Conservation (phyloP, 2,888 invertebrate genomes). For the Catocala fraxini region DNA sequence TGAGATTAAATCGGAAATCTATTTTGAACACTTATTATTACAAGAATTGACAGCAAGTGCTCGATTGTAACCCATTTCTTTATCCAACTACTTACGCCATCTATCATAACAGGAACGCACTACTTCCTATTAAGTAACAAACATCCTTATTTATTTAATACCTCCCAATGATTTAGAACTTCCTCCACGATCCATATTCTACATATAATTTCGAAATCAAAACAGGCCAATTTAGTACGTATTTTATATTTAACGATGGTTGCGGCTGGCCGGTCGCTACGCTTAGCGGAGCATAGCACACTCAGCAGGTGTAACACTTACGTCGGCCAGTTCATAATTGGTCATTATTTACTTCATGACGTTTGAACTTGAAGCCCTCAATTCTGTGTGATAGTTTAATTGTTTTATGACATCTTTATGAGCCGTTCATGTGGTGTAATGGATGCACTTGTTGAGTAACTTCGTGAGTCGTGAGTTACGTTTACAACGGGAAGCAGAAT, state of each 20-base stretch:
- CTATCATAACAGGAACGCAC: no score
- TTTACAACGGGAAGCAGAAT: no score
- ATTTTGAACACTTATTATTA: no score
- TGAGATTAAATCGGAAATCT: no score
- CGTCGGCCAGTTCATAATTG: constrained; percentile 39
- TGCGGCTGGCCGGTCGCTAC: constrained; percentile 62
- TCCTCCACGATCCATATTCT: constrained; percentile 1
- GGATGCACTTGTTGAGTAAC: not conserved
- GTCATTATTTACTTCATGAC: constrained; percentile 26
- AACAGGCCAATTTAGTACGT: constrained; percentile 48
- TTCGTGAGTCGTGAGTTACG: no score
- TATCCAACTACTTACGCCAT: no score
- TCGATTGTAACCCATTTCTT: no score
- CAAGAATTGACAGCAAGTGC: no score
- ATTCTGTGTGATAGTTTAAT: constrained; percentile 21
- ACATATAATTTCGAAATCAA: constrained; percentile 39
- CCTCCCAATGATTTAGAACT: not conserved
- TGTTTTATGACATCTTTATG: constrained; percentile 43
- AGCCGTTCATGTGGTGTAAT: constrained; percentile 20
- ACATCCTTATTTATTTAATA: no score
- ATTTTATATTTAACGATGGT: constrained; percentile 56
- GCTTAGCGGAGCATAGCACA: constrained; percentile 66
- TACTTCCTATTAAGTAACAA: no score
- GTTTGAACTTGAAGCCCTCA: constrained; percentile 22
- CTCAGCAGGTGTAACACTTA: constrained; percentile 74